These are phyloP conservation scores for Vireo altiloquus DNA, from an alignment of 2,113 vertebrate species.

Conservation along the genomic window DNA sequence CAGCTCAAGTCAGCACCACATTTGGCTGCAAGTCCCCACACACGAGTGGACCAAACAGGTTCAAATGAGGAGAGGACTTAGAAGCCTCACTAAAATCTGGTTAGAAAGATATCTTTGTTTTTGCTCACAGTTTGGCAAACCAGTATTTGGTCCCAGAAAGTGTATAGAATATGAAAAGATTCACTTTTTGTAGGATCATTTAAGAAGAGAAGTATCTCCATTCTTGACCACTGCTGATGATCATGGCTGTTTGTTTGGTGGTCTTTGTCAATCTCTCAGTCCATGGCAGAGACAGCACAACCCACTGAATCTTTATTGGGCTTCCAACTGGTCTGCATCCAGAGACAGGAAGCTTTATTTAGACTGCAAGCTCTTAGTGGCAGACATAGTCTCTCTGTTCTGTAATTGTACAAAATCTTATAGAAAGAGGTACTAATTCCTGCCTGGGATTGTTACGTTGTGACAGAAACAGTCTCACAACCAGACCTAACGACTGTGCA, in stretches of 20 bases:
- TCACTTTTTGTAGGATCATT: not conserved
- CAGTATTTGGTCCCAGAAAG: not conserved
- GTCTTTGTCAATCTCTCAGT: not conserved
- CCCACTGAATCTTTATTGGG: rapidly evolving
- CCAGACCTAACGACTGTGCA: not conserved
- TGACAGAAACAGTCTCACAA: not conserved
- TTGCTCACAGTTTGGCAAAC: not conserved
- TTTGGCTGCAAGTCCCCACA: not conserved
- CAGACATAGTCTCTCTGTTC: not conserved
- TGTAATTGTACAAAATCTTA: not conserved
- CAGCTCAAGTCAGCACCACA: not conserved
- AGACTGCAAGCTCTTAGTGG: not conserved
- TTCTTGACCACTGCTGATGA: not conserved
- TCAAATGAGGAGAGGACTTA: not conserved
- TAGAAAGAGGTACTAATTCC: not conserved
- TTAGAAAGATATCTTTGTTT: not conserved
- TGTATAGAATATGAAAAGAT: not conserved
- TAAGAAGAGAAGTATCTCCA: not conserved
- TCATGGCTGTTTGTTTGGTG: not conserved
- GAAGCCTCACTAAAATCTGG: not conserved
- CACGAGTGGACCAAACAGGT: not conserved
- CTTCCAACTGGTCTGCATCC: not conserved
- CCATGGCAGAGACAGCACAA: not conserved
- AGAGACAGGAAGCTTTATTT: not conserved
- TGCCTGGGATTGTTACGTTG: not conserved